phyloP scores from a whole-genome alignment of 2,888 invertebrate species.

The Drosophila acutilabella region DNA sequence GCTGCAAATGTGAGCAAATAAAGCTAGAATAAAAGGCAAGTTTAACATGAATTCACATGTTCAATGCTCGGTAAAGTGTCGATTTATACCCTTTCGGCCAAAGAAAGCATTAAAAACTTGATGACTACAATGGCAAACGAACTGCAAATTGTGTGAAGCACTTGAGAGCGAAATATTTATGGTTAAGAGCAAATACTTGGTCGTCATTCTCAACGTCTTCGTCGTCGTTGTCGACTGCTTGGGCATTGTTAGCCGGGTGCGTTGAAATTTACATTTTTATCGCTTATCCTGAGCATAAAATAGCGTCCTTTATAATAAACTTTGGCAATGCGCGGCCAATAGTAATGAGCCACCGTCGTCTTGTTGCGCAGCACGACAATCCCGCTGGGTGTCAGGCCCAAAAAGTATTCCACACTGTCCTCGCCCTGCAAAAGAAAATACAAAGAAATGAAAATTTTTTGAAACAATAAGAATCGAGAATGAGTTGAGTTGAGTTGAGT shows the following conservation, averaged over 20 bases:
- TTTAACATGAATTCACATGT: neutral
- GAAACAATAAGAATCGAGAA: constrained; percentile 39
- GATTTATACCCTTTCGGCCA: constrained; percentile 43
- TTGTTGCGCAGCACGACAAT: constrained; percentile 97
- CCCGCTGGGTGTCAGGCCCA: constrained; percentile 97
- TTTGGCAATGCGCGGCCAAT: constrained; percentile 98
- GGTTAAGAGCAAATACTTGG: constrained; percentile 48
- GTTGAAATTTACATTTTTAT: constrained; percentile 93
- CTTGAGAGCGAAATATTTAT: constrained; percentile 71
- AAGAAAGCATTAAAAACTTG: constrained; percentile 49
- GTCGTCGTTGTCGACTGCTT: constrained; percentile 33
- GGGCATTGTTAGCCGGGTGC: constrained; percentile 55
- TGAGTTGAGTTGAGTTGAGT: constrained; percentile 32
- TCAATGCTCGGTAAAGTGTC: constrained; percentile 2
- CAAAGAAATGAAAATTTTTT: constrained; percentile 13
- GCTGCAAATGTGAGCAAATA: neutral
- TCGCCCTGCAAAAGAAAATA: constrained; percentile 89
- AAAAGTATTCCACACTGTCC: constrained; percentile 97
- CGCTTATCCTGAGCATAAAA: constrained; percentile 97
- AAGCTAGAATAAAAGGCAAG: neutral
- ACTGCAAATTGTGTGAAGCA: constrained; percentile 76
- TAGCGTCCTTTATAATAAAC: constrained; percentile 98
- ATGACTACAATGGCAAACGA: constrained; percentile 66
- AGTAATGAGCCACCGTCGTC: constrained; percentile 98
- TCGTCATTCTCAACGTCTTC: constrained; percentile 40